phyloP scores from a whole-genome alignment of 2,888 invertebrate species.

The Cactoblastis cactorum region DNA sequence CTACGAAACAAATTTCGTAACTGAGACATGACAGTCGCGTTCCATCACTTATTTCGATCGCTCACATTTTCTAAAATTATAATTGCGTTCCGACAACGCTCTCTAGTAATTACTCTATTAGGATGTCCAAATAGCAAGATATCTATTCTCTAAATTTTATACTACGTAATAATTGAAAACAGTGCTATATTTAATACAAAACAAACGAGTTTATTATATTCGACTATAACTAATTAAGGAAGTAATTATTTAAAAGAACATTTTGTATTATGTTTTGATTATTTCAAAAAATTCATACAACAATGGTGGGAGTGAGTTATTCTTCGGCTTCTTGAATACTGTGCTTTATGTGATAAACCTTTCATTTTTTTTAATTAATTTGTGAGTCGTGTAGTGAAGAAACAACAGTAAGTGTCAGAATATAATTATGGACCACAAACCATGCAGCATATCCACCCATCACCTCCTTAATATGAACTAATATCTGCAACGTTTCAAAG shows the following conservation, averaged over 20 bases:
- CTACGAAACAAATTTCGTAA: constrained; percentile 4
- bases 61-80: constrained; percentile 27
- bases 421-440: constrained; percentile 32
- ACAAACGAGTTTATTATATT: not conserved
- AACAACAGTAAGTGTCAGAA: constrained; percentile 19
- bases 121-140: not conserved
- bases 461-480: constrained; percentile 14
- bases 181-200: too few relatives aligned
- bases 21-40: constrained; percentile 16
- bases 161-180: too few relatives aligned
- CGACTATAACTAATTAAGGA: too few relatives aligned
- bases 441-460: too few relatives aligned
- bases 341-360: constrained; percentile 16
- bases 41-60: constrained; percentile 16
- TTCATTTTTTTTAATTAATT: constrained; percentile 3
- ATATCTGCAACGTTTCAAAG: constrained; percentile 12
- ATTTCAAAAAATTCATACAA: constrained; percentile 9
- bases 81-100: constrained; percentile 22
- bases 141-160: too few relatives aligned
- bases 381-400: constrained; percentile 15
- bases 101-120: constrained; percentile 14
- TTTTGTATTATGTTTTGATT: not conserved
- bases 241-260: not conserved
- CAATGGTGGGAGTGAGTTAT: constrained; percentile 10
- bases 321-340: not conserved